Base-by-base conservation (phyloP, 2,888 invertebrate species). In the Ochlodes sylvanus region DNA sequence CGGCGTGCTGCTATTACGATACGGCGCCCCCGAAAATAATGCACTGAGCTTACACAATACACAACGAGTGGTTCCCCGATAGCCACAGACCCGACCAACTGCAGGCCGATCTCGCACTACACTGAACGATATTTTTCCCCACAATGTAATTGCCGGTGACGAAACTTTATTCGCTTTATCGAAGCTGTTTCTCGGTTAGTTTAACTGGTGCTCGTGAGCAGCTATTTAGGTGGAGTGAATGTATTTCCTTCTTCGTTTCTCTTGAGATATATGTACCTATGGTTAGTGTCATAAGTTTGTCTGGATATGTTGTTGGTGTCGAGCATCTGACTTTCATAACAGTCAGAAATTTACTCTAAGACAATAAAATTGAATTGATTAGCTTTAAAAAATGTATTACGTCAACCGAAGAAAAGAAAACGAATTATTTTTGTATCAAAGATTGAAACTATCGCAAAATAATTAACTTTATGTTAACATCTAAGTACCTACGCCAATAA, bases 61-160 rank as follows among this genome's bases (percentile, higher is more conserved):
- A 67, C 61, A 67, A 61, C 73, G 38, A 67, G 44, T 63, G 63
- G 55, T 56, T 50, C 65, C 54, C 55, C 72, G 55, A 58, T 56
- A 14, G 60, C 65, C 63, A 56, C 65, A 62, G 66, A 66, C 60
- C 55, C 68, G 70, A 76, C 71, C 68, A 74, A 77, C 83, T 82
- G 77, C 80, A 78, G 74, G 66, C 75, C 81, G 76, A 73, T 76
- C 75, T 79, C 79, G 77, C 83, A 78, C 79, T 76, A 79, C 79
- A 82, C 79, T 87, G 85, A 86, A 90, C 90, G 89, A 86, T 81
- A 79, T 84, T 86, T 85, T 85, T 87, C 81, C 81, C 83, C 85
- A 80, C 77, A 84, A 60, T 67, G 80, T 86, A 89, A 90, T 89
- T 89, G 86, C 87, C 86, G 87, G 84, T 89, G 86, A 86, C 87